Base-by-base conservation (phyloP, 2,888 invertebrate species). In the Stenotaenia linearis region DNA sequence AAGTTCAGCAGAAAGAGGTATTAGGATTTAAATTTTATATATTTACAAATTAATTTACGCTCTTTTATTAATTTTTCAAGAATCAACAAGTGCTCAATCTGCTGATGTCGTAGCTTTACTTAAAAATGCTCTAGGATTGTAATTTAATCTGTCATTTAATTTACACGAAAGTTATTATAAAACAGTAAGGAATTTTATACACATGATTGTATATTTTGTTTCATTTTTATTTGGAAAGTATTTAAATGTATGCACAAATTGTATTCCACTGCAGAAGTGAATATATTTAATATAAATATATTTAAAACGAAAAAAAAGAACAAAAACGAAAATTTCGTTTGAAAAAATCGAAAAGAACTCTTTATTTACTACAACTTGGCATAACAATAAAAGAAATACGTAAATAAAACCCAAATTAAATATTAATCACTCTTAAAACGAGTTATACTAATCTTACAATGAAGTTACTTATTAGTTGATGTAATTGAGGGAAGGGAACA, bases 41-140 rank as follows among this genome's bases (percentile, higher is more conserved):
- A 9, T 21, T n/a, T 45, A 80, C n/a, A 76, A 45, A 45, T 12
- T 45, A 15, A 45, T 45, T 12, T 45, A n/a, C 4, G n/a, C 12
- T 45, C 45, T 45, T 45, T 10, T 56, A 78, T 81, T 82, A 7
- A 7, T 45, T 40, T 79, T 81, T 81, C n/a, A 79, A 84, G 84
- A 82, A 75, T 80, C 80, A 10, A 83, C 83, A 6, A 80, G 82
- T 18, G 83, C 83, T 10, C 81, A 81, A 45, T 28, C 81, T 0
- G 82, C 91, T 85, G 93, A 93, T 83, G 93, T 95, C 9, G 91
- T 93, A 15, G 91, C 92, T 81, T 87, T 96, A 82, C 87, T 96
- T 79, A 94, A 94, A 76, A 91, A 92, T 83, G 93, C 92, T 0
- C 87, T 95, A 45, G 93, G 93, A 0, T 88, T 93, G 37, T 80